These are phyloP conservation scores for Pogona vitticeps DNA, from an alignment of 2,113 vertebrate genomes.

Conservation along the genomic window DNA sequence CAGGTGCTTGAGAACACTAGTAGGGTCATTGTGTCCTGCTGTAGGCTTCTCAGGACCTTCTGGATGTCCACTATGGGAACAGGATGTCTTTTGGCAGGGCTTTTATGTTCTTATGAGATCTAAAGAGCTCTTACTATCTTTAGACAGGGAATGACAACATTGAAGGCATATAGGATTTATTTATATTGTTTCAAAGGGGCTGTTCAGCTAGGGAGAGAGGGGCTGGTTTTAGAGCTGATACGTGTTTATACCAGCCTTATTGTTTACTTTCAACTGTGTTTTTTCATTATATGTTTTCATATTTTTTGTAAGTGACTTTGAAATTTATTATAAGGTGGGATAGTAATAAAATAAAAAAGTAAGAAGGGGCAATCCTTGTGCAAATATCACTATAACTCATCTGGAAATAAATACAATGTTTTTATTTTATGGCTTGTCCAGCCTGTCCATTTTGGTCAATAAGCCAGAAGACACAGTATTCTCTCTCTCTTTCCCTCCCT, in stretches of 20 bases:
- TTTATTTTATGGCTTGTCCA: background rate
- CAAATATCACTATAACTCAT: background rate
- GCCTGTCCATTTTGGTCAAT: slow-evolving; percentile 19
- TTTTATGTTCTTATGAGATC: background rate
- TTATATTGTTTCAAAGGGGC: background rate
- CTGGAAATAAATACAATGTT: background rate
- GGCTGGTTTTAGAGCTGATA: background rate
- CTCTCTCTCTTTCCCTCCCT: background rate
- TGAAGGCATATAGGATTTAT: background rate
- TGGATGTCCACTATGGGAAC: background rate
- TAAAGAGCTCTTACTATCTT: background rate
- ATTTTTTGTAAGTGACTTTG: background rate
- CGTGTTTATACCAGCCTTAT: background rate
- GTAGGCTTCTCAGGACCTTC: no score
- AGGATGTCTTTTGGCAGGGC: background rate
- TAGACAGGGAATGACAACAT: background rate
- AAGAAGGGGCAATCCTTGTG: background rate
- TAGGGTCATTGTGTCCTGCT: background rate
- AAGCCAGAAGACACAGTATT: background rate
- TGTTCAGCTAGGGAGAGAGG: background rate
- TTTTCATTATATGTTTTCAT: background rate
- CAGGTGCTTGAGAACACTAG: background rate
- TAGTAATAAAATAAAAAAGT: background rate
- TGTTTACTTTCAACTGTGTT: background rate
- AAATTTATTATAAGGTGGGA: background rate